These are phyloP conservation scores for Synanceia verrucosa DNA, from an alignment of 2,797 vertebrate species.

Conservation along the genomic window DNA sequence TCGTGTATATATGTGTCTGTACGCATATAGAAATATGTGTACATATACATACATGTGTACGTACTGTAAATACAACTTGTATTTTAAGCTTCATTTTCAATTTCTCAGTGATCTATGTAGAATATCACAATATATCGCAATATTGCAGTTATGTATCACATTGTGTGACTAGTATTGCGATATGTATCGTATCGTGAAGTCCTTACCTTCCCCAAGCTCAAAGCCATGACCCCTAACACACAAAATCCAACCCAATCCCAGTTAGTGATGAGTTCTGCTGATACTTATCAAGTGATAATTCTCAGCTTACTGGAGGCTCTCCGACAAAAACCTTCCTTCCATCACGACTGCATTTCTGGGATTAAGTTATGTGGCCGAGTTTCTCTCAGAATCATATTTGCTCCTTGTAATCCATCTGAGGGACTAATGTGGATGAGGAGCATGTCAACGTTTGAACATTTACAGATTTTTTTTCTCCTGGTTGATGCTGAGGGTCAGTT, in stretches of 20 bases:
- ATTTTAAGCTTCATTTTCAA: too few species aligned
- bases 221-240: conserved; percentile 8
- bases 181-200: too few species aligned
- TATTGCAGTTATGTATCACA: too few species aligned
- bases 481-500: conserved; percentile 27
- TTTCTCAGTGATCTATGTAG: too few species aligned
- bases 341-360: conserved; percentile 12
- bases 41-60: too few species aligned
- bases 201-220: too few species aligned
- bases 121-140: too few species aligned
- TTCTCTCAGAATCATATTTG: conserved; percentile 42
- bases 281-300: conserved; percentile 4
- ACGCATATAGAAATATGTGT: too few species aligned
- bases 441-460: conserved; percentile 8
- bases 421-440: conserved; percentile 32
- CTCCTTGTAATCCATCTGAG: conserved; percentile 55
- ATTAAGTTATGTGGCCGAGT: conserved; percentile 46
- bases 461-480: not conserved
- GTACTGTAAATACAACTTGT: too few species aligned
- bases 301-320: conserved; percentile 14
- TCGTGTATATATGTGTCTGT: too few species aligned
- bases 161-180: too few species aligned
- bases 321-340: conserved; percentile 2
- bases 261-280: conserved; percentile 4
- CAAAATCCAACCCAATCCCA: conserved; percentile 1